Evolutionary conservation across 2,113 vertebrate genomes (phyloP).

Genomic region (Leptosomus discolor): DNA sequence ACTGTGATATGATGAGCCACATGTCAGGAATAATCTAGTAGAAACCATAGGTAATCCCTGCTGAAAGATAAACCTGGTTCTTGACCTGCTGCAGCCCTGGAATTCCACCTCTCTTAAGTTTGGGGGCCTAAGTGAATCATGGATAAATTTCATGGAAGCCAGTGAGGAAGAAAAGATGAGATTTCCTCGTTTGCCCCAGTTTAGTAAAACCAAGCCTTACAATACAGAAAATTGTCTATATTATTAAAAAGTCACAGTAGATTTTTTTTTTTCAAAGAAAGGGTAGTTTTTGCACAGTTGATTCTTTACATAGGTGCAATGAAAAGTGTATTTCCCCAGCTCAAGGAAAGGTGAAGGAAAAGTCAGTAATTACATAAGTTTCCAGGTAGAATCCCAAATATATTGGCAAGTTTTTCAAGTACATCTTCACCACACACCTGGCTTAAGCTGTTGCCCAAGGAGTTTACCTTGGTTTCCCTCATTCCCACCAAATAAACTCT

Average conservation of each 20-base stretch:
- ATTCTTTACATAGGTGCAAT: background rate
- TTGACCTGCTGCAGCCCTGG: background rate
- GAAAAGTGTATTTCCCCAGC: background rate
- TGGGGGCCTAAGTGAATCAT: background rate
- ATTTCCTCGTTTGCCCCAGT: background rate
- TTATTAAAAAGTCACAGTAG: background rate
- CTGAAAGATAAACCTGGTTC: conserved; percentile 23
- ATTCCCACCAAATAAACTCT: background rate
- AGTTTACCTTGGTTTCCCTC: background rate
- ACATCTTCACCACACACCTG: background rate
- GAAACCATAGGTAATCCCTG: conserved; percentile 20
- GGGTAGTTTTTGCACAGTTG: background rate
- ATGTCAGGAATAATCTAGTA: conserved; percentile 25
- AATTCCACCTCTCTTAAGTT: background rate
- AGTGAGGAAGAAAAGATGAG: background rate
- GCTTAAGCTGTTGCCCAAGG: background rate
- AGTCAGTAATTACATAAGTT: background rate
- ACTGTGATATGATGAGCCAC: conserved; percentile 18
- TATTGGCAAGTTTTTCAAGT: background rate
- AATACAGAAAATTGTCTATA: background rate
- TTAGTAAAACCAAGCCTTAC: background rate
- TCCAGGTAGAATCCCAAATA: background rate
- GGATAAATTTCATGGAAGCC: background rate
- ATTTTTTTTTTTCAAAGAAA: background rate
- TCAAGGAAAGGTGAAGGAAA: background rate